These are phyloP conservation scores for Sylvietta virens DNA, from an alignment of 2,113 vertebrate species.

Conservation along the genomic window DNA sequence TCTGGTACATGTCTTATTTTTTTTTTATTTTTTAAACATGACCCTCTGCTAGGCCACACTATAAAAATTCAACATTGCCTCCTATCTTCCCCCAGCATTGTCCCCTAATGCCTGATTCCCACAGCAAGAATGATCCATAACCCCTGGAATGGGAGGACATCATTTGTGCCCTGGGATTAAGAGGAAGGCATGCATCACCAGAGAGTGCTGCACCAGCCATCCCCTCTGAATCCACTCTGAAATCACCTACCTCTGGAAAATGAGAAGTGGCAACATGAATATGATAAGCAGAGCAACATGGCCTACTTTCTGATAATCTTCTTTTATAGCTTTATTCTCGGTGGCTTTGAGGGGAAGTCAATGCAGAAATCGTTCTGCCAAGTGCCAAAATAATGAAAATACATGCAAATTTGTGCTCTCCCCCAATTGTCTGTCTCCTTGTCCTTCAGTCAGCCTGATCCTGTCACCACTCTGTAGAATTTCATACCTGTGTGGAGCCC, in stretches of 20 bases:
- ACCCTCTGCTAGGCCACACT: background rate
- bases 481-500: background rate
- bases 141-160: background rate
- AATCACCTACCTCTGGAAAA: slow-evolving; percentile 6
- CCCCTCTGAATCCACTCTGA: background rate
- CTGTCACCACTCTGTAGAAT: background rate
- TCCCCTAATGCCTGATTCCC: background rate
- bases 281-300: background rate
- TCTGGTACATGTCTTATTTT: background rate
- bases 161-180: background rate
- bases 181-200: background rate
- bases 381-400: background rate
- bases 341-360: background rate
- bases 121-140: background rate
- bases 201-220: background rate
- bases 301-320: slow-evolving; percentile 30
- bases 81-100: background rate
- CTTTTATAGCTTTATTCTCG: background rate
- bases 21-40: background rate
- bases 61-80: background rate
- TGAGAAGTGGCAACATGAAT: background rate
- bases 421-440: background rate
- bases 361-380: background rate
- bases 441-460: background rate
- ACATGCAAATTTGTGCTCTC: background rate